A percentile compares a stretch with the other conserved stretches of the same genome.
Evolutionary conservation across 2,888 invertebrate genomes (phyloP).

Genomic region (Drosophila tripunctata): DNA sequence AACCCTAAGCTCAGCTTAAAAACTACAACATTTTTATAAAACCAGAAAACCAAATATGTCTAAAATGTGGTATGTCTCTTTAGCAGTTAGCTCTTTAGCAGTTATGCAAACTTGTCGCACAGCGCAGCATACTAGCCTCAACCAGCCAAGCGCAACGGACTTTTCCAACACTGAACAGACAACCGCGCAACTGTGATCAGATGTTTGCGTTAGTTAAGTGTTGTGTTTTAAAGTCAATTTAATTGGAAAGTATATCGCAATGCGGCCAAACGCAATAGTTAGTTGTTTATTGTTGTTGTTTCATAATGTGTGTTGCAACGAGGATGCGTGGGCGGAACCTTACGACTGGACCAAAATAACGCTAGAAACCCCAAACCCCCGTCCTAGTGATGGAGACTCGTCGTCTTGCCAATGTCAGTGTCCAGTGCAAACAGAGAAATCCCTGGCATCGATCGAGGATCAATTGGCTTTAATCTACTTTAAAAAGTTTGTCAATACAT

Average conservation of each 20-base stretch:
- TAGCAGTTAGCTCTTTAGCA: too few relatives aligned
- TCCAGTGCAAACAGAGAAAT: conserved; percentile 16
- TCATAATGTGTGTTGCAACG: conserved; percentile 50
- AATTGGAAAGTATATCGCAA: conserved; percentile 12
- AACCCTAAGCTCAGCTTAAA: too few relatives aligned
- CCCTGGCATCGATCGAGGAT: conserved; percentile 53
- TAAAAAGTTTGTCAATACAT: conserved; percentile 69
- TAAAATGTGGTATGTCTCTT: too few relatives aligned
- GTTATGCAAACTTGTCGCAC: too few relatives aligned
- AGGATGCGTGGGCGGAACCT: conserved; percentile 51
- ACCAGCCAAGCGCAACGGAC: neutral
- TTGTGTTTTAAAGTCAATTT: conserved; percentile 8
- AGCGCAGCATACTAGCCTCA: neutral
- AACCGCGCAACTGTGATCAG: conserved; percentile 45
- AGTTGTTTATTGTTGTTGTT: conserved; percentile 51
- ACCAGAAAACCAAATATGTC: too few relatives aligned
- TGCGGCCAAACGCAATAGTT: conserved; percentile 46
- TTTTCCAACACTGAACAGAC: conserved; percentile 31
- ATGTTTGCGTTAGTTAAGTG: conserved; percentile 17
- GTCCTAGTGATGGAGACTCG: conserved; percentile 4
- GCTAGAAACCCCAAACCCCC: neutral
- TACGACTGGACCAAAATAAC: conserved; percentile 47
- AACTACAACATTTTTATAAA: too few relatives aligned
- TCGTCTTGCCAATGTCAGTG: conserved; percentile 29
- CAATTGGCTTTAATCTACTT: conserved; percentile 71